phyloP scores from a whole-genome alignment of 2,888 invertebrate genomes.

The Venusia cambrica region DNA sequence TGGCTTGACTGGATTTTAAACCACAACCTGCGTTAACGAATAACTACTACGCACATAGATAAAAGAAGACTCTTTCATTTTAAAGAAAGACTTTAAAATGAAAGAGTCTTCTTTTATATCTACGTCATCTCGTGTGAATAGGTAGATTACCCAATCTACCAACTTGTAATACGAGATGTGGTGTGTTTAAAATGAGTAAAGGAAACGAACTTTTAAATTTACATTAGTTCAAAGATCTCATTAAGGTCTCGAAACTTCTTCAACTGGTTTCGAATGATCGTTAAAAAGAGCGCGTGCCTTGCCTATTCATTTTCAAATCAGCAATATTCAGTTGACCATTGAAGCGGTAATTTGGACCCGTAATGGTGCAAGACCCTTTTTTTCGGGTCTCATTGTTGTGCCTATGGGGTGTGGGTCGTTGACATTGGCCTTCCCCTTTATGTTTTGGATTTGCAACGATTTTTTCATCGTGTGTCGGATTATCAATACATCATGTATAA shows the following conservation, averaged over 20 bases:
- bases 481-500: conserved; percentile 66
- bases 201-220: background rate
- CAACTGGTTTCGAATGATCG: conserved; percentile 40
- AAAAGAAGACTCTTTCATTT: no score
- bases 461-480: conserved; percentile 65
- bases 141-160: no score
- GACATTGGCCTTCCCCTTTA: conserved; percentile 73
- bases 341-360: conserved; percentile 64
- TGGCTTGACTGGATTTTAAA: no score
- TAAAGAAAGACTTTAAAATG: no score
- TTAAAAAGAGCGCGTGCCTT: conserved; percentile 44
- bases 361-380: conserved; percentile 71
- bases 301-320: conserved; percentile 48
- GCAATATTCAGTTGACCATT: conserved; percentile 59
- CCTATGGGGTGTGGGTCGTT: conserved; percentile 72
- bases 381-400: conserved; percentile 66
- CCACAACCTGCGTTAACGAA: no score
- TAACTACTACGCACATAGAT: no score
- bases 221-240: conserved; percentile 10
- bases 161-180: no score
- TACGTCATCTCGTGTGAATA: no score
- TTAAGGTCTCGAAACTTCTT: conserved; percentile 17
- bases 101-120: no score
- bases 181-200: no score
- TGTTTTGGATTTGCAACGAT: conserved; percentile 63